phyloP scores from a whole-genome alignment of 2,113 vertebrate species.

The Tor tambroides region DNA sequence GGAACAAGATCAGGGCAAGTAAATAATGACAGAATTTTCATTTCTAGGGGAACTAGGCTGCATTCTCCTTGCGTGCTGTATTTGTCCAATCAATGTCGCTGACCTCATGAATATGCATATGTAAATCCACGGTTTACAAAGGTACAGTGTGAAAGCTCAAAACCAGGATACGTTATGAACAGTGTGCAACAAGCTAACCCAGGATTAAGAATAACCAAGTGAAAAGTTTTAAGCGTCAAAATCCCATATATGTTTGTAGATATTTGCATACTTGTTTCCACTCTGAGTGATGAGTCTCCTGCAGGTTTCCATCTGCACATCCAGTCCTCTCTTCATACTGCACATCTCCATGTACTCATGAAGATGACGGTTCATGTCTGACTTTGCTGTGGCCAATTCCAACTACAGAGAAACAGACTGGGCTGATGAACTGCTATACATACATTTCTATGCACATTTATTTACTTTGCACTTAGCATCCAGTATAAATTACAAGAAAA shows the following conservation, averaged over 20 bases:
- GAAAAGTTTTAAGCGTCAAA: background rate
- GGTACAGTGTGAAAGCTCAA: background rate
- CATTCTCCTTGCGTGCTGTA: too few relatives aligned
- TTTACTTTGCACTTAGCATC: background rate
- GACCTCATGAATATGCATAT: background rate
- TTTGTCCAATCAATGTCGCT: background rate
- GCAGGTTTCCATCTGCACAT: conserved; percentile 99
- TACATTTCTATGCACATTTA: background rate
- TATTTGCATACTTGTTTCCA: conserved; percentile 82
- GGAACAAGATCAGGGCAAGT: too few relatives aligned
- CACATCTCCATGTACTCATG: conserved; percentile 99
- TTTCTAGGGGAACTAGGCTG: too few relatives aligned
- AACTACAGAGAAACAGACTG: conserved; percentile 72
- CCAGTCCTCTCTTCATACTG: conserved; percentile 96
- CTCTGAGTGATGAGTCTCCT: conserved; percentile 93
- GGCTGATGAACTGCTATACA: background rate
- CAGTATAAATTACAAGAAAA: background rate
- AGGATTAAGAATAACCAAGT: background rate
- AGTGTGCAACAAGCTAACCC: too few relatives aligned
- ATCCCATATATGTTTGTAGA: background rate
- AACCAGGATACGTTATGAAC: background rate
- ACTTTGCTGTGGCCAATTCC: conserved; percentile 95
- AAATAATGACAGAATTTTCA: too few relatives aligned
- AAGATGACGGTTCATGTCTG: conserved; percentile 95
- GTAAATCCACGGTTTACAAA: background rate